Percentiles rank a stretch among this genome's conserved stretches.
Conservation (phyloP, 2,888 invertebrate species). For the Watsonalla cultraria region DNA sequence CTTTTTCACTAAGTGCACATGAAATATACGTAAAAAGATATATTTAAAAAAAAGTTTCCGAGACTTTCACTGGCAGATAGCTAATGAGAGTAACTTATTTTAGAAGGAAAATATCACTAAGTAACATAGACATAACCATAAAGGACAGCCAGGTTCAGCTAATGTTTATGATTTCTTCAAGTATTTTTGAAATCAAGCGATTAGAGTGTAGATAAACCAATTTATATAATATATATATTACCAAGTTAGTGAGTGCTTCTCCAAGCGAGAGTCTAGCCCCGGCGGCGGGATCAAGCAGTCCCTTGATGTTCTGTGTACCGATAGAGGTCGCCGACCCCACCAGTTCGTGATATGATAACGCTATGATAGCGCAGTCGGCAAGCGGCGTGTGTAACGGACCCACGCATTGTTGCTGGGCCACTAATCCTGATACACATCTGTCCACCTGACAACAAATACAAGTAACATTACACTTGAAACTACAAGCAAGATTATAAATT, state of each 20-base stretch:
- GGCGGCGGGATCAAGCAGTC: conserved; percentile 87
- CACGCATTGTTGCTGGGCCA: conserved; percentile 99
- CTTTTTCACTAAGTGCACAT: too few species aligned
- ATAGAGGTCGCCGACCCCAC: conserved; percentile 96
- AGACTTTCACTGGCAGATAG: not conserved
- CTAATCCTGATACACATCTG: conserved; percentile 95
- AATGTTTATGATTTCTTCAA: too few species aligned
- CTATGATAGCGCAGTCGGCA: conserved; percentile 95
- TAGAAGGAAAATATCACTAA: not conserved
- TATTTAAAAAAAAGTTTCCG: too few species aligned
- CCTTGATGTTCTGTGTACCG: conserved; percentile 98
- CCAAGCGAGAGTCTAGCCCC: conserved; percentile 97
- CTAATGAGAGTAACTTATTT: not conserved
- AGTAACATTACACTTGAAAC: not conserved
- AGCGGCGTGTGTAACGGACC: conserved; percentile 97
- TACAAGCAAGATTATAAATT: too few species aligned
- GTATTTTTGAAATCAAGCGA: not conserved
- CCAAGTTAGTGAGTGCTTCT: conserved; percentile 96
- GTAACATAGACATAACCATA: too few species aligned
- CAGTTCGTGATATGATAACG: conserved; percentile 89
- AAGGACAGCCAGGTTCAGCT: too few species aligned
- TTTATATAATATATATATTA: conserved; percentile 53
- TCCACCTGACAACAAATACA: conserved; percentile 76
- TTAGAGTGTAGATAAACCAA: conserved; percentile 7
- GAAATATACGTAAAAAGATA: too few species aligned